Base-by-base conservation (phyloP, 2,888 invertebrate species). In the Sussaba pulchella region DNA sequence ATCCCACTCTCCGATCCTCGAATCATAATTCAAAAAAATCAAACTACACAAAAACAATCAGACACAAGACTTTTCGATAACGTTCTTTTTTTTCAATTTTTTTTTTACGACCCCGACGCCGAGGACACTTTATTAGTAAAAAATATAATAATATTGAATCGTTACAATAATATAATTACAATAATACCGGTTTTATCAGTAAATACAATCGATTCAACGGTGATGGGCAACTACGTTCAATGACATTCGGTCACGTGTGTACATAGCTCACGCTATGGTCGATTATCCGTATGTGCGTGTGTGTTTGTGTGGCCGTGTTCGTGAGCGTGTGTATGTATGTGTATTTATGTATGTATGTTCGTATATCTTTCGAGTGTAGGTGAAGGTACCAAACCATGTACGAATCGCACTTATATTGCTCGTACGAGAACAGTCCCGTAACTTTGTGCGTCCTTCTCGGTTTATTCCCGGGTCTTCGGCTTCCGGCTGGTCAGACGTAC, bases 121-220 rank as follows among this genome's bases (percentile, higher is more conserved):
- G 83, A 86, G 84, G 82, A 72, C 82, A 74, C 82, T 90, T 91
- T 91, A 91, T 91, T 91, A 88, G 91, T 92, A 91, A 91, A 92
- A 91, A 92, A 92, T 92, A 91, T 92, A 91, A 89, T 91, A 89
- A 91, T 91, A 84, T 81, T 54, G 81, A 81, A 87, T 90, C 87
- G 85, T 89, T 89, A 89, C 88, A 88, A 85, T 85, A 83, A 85
- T 81, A 69, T 87, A 87, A 87, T 87, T 88, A 88, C 88, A 88
- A 80, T 86, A 87, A 87, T 88, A 80, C 83, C 31, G 6, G 73
- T 74, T 47, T 50, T 39, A 78, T 78, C 70, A 54, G 21, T 76
- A 71, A 74, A 74, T 83, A 85, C 82, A 81, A 85, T 84, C 79
- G 84, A 86, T 86, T 87, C 83, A 87, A 87, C 85, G 84, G 21